Evolutionary conservation across 2,888 invertebrate species (phyloP).

Genomic region (Neuroscelio doddi): DNA sequence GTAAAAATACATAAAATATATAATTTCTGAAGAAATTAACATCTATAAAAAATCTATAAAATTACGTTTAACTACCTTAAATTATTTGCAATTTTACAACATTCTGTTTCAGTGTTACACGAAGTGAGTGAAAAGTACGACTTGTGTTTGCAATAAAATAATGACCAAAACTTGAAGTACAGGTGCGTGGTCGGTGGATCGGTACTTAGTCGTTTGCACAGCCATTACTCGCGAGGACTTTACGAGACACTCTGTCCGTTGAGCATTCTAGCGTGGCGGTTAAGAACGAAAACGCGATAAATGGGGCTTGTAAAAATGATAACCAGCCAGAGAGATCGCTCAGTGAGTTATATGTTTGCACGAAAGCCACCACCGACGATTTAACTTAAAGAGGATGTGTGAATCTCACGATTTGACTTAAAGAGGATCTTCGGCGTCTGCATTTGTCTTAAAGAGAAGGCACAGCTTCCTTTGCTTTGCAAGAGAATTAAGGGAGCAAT

Average conservation of each 20-base stretch:
- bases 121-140: slow-evolving; percentile 20
- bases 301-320: slow-evolving; percentile 48
- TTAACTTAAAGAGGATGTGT: slow-evolving; percentile 43
- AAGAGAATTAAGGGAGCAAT: too few species aligned
- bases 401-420: slow-evolving; percentile 37
- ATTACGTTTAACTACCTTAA: too few species aligned
- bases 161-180: slow-evolving; percentile 26
- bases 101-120: too few species aligned
- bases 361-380: slow-evolving; percentile 43
- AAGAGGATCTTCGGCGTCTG: slow-evolving; percentile 28
- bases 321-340: slow-evolving; percentile 42
- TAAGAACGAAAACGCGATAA: slow-evolving; percentile 45
- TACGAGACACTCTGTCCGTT: slow-evolving; percentile 41
- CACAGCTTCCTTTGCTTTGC: too few species aligned
- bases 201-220: slow-evolving; percentile 34
- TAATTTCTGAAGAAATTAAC: too few species aligned
- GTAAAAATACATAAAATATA: too few species aligned
- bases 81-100: too few species aligned
- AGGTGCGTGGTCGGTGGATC: slow-evolving; percentile 35
- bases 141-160: slow-evolving; percentile 31
- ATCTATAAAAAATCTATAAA: too few species aligned
- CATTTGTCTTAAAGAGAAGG: slow-evolving; percentile 17
- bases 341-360: slow-evolving; percentile 47
- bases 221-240: slow-evolving; percentile 42
- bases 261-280: slow-evolving; percentile 33